Percentiles rank a stretch among this genome's conserved stretches.
Conservation (phyloP, 2,113 vertebrate species). For the Channa argus region DNA sequence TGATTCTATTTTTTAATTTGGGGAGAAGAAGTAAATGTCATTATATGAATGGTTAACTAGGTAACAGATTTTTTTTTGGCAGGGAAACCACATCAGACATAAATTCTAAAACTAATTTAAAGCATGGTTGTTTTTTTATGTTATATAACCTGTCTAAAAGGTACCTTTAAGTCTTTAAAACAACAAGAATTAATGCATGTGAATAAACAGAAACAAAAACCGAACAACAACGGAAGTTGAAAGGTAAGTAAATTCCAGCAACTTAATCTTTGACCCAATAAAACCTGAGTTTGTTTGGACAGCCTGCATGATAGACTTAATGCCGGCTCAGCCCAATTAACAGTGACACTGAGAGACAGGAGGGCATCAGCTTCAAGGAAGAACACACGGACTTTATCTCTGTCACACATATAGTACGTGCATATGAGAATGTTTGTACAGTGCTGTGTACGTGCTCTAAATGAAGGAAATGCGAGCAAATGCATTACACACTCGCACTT, state of each 20-base stretch:
- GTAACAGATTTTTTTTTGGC: too few species aligned
- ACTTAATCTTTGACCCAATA: conserved; percentile 68
- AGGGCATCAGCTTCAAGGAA: neutral
- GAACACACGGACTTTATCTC: conserved; percentile 4
- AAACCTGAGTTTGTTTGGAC: conserved; percentile 67
- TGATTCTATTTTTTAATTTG: too few species aligned
- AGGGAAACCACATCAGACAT: too few species aligned
- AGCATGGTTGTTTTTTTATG: too few species aligned
- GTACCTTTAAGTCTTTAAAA: too few species aligned
- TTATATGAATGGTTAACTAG: too few species aligned
- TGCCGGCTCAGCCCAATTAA: conserved; percentile 68
- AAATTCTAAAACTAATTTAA: too few species aligned
- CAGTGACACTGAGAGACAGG: conserved; percentile 49
- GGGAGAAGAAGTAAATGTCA: too few species aligned
- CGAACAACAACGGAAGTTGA: conserved; percentile 12
- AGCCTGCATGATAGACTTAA: conserved; percentile 49
- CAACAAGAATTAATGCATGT: too few species aligned
- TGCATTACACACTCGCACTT: neutral
- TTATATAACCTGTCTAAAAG: too few species aligned
- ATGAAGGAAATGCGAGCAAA: neutral
- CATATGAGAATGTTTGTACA: too few species aligned
- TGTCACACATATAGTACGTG: neutral
- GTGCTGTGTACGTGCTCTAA: neutral
- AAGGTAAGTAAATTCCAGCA: conserved; percentile 42
- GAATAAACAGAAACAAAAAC: neutral